Percentiles rank a stretch among this genome's conserved stretches.
These are phyloP conservation scores for Aporophyla nigra DNA, from an alignment of 2,888 invertebrate species.

Conservation along the genomic window DNA sequence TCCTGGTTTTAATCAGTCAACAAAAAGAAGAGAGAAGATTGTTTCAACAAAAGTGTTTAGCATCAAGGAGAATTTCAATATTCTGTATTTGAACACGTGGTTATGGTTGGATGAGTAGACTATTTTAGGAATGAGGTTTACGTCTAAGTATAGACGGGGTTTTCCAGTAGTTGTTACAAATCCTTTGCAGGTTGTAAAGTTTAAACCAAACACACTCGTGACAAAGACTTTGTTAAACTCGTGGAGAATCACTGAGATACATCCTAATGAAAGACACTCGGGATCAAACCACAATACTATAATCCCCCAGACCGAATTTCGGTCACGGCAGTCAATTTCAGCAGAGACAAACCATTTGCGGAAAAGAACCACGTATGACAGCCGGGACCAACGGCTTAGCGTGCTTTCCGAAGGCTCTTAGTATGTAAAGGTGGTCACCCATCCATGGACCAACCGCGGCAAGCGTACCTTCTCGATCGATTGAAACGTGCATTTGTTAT, in stretches of 20 bases:
- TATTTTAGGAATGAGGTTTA: conserved; percentile 13
- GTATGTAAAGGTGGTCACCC: no score
- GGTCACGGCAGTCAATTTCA: no score
- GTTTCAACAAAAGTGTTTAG: conserved; percentile 8
- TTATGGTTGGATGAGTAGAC: neutral
- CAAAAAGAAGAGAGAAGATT: neutral
- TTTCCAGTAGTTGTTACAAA: neutral
- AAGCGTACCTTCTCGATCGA: no score
- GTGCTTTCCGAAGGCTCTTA: no score
- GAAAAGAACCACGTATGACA: no score
- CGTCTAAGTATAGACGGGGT: neutral
- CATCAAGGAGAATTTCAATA: conserved; percentile 9
- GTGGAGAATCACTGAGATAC: neutral
- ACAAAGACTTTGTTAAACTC: conserved; percentile 3
- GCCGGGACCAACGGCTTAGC: no score
- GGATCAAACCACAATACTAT: no score
- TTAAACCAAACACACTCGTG: neutral
- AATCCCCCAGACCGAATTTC: no score
- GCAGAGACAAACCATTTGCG: no score
- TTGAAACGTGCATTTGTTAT: no score
- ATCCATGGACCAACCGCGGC: no score
- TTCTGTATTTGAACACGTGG: neutral
- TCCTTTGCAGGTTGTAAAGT: neutral
- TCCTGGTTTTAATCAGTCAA: no score
- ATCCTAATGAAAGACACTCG: neutral